phyloP scores from a whole-genome alignment of 92 coral and sea anemone species.

The Paragorgia papillata region DNA sequence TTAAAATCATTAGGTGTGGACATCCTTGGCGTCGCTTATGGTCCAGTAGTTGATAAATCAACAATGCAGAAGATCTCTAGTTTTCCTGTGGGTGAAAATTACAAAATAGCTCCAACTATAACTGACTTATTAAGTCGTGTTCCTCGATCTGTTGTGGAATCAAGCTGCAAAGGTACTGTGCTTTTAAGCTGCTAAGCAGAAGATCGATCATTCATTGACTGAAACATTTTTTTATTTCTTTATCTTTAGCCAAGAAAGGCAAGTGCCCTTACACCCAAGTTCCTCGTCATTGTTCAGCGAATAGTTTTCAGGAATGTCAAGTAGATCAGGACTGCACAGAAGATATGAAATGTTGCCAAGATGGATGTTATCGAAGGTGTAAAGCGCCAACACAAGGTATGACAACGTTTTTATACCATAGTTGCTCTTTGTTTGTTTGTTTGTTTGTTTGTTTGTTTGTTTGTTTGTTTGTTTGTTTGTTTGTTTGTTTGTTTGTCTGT shows the following conservation, averaged over 20 bases:
- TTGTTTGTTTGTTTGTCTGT: no score
- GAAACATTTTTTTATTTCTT: neutral
- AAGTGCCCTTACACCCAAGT: slow-evolving; percentile 52
- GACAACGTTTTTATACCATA: neutral
- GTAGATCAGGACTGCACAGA: slow-evolving; percentile 50
- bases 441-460: no score
- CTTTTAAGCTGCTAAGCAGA: neutral
- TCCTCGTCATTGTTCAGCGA: slow-evolving; percentile 55
- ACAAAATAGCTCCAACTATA: slow-evolving; percentile 17
- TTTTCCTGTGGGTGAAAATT: slow-evolving; percentile 20
- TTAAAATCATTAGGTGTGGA: slow-evolving; percentile 34
- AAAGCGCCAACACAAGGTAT: slow-evolving; percentile 41
- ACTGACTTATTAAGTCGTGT: slow-evolving; percentile 37
- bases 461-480: no score
- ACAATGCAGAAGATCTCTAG: slow-evolving; percentile 24
- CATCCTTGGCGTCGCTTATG: slow-evolving; percentile 33
- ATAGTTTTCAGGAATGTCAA: slow-evolving; percentile 47
- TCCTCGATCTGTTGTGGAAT: slow-evolving; percentile 28
- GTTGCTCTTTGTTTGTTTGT: no score
- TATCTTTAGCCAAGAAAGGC: slow-evolving; percentile 48
- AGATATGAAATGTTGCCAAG: slow-evolving; percentile 56
- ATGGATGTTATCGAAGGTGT: slow-evolving; percentile 59
- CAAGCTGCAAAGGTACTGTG: slow-evolving; percentile 31
- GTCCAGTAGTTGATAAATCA: slow-evolving; percentile 6
- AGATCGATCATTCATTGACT: neutral